Percentiles rank a stretch among this genome's conserved stretches.
phyloP scores from a whole-genome alignment of 37 sponge, comb jelly and placozoan genomes.

The Bolinopsis microptera region DNA sequence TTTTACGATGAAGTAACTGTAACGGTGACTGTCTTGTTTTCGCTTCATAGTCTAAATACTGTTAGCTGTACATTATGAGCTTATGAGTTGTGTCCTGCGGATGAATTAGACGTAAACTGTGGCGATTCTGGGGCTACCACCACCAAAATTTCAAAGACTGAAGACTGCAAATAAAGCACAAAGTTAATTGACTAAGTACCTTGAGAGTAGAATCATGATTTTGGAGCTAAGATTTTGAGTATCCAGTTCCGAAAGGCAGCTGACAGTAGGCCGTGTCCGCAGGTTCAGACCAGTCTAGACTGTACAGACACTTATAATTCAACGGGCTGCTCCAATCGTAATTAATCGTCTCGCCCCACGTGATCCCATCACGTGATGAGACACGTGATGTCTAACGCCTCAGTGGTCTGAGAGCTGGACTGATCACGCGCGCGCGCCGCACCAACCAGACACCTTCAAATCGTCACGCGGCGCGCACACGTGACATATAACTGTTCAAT shows the following conservation, averaged over 20 bases:
- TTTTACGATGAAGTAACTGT: neutral
- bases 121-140: neutral
- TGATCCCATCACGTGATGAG: neutral
- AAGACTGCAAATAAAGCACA: neutral
- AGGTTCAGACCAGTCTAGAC: conserved; percentile 34
- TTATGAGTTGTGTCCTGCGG: neutral
- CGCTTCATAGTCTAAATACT: neutral
- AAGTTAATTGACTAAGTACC: neutral
- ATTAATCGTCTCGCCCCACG: conserved; percentile 27
- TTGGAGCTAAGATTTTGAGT: neutral
- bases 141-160: neutral
- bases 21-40: neutral
- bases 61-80: neutral
- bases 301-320: conserved; percentile 27
- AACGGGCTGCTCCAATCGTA: conserved; percentile 26
- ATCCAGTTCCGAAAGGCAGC: neutral
- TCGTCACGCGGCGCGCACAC: neutral
- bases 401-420: neutral
- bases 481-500: conserved; percentile 30
- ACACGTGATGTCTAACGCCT: neutral
- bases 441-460: neutral
- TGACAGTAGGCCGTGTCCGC: neutral
- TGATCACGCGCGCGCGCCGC: neutral
- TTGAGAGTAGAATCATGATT: neutral
- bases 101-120: neutral